These are phyloP conservation scores for Scaptomyza cyrtandrae DNA, from an alignment of 2,888 invertebrate genomes.

Conservation along the genomic window DNA sequence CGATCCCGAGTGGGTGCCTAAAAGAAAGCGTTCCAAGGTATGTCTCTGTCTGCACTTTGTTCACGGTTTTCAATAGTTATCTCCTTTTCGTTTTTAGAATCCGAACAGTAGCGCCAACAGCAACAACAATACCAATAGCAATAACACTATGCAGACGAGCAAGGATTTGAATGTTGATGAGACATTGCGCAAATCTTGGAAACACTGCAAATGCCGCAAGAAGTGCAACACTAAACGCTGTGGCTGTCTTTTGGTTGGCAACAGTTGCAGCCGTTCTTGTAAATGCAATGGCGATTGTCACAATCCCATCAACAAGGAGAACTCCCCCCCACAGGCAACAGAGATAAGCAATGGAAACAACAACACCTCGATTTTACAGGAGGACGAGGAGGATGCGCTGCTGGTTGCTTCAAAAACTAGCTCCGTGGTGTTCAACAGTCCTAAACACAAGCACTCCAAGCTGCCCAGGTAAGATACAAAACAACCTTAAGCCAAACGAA, in stretches of 20 bases:
- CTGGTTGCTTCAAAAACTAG: not conserved
- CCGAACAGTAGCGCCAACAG: not conserved
- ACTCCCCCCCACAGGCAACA: not conserved
- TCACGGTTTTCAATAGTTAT: not conserved
- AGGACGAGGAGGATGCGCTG: not conserved
- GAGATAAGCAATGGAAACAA: not conserved
- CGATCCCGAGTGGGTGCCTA: constrained; percentile 17
- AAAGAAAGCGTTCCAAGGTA: not conserved
- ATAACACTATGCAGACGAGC: not conserved
- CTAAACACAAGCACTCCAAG: not conserved
- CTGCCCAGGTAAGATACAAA: constrained; percentile 11
- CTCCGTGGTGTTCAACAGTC: not conserved
- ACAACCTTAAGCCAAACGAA: too few relatives aligned
- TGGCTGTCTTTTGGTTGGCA: not conserved
- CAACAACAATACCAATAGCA: not conserved
- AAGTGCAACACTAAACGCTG: constrained; percentile 3
- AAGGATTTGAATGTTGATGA: not conserved
- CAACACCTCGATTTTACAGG: not conserved
- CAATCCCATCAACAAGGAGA: constrained; percentile 2
- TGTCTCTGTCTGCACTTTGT: not conserved
- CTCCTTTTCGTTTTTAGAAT: not conserved
- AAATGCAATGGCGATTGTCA: not conserved
- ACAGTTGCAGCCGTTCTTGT: not conserved
- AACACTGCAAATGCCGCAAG: not conserved
- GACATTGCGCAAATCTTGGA: not conserved